Evolutionary conservation across 2,797 vertebrate genomes (phyloP).

Genomic region (Salmo trutta): DNA sequence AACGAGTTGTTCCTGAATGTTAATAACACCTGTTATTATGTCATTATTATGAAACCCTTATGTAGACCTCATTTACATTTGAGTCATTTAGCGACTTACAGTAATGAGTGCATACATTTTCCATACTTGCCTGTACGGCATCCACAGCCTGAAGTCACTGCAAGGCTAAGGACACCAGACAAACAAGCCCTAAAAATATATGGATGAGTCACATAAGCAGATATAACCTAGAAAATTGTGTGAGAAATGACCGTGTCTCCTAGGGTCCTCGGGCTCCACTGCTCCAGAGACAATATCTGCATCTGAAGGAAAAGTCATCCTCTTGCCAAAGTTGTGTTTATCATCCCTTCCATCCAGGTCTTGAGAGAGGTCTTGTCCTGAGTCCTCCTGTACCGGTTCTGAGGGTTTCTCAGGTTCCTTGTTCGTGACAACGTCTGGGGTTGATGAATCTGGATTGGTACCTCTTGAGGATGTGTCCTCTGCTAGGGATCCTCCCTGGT

Average conservation of each 20-base stretch:
- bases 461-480: constrained; percentile 38
- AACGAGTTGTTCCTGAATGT: too few species aligned
- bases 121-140: background rate
- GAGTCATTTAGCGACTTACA: too few species aligned
- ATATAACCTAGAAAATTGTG: background rate
- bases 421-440: constrained; percentile 49
- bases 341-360: constrained; percentile 57
- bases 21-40: too few species aligned
- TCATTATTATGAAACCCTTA: too few species aligned
- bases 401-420: constrained; percentile 40
- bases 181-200: background rate
- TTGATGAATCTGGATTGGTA: constrained; percentile 33
- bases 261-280: constrained; percentile 92
- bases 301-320: constrained; percentile 88
- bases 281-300: constrained; percentile 91
- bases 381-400: constrained; percentile 37
- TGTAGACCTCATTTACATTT: too few species aligned
- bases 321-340: constrained; percentile 81
- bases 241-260: constrained; percentile 85
- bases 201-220: background rate
- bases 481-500: constrained; percentile 23
- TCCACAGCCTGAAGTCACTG: background rate
- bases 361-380: constrained; percentile 60
- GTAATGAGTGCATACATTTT: too few species aligned
- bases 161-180: background rate